Percentiles rank a stretch among this genome's conserved stretches.
These are phyloP conservation scores for Pyrochroa serraticornis DNA, from an alignment of 2,888 invertebrate species.

Conservation along the genomic window DNA sequence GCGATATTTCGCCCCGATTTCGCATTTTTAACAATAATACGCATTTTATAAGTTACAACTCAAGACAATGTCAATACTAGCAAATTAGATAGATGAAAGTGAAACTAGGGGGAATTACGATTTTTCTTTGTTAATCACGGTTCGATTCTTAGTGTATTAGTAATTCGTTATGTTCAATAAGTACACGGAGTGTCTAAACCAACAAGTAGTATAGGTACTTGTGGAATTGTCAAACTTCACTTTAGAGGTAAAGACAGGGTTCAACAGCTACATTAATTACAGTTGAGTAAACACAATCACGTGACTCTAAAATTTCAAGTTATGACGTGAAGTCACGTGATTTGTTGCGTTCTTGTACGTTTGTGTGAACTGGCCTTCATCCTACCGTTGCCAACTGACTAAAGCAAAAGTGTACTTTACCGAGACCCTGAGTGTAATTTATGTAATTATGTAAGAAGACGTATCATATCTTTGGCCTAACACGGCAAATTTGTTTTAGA, in stretches of 20 bases:
- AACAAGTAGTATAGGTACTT: slow-evolving; percentile 8
- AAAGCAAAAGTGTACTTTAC: not conserved
- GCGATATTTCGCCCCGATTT: slow-evolving; percentile 3
- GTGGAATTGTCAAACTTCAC: too few relatives aligned
- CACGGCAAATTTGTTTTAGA: slow-evolving; percentile 38
- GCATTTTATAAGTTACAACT: slow-evolving; percentile 33
- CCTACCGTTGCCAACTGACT: slow-evolving; percentile 15
- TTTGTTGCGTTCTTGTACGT: too few relatives aligned
- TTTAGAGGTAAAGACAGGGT: too few relatives aligned
- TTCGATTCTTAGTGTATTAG: too few relatives aligned
- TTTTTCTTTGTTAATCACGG: slow-evolving; percentile 1
- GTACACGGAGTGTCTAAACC: slow-evolving; percentile 10
- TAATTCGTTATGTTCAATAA: not conserved
- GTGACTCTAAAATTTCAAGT: too few relatives aligned
- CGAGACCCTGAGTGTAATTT: slow-evolving; percentile 22
- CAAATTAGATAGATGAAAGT: slow-evolving; percentile 33
- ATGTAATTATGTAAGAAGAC: slow-evolving; percentile 19
- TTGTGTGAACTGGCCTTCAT: too few relatives aligned
- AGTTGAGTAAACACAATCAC: too few relatives aligned
- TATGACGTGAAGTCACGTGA: too few relatives aligned
- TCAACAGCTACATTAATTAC: too few relatives aligned
- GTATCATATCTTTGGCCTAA: slow-evolving; percentile 46
- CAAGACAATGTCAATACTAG: slow-evolving; percentile 47
- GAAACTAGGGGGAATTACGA: slow-evolving; percentile 13
- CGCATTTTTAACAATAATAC: slow-evolving; percentile 24